Conservation (phyloP, 37 sponge, comb jelly and placozoan genomes). For the Beroe ovata region DNA sequence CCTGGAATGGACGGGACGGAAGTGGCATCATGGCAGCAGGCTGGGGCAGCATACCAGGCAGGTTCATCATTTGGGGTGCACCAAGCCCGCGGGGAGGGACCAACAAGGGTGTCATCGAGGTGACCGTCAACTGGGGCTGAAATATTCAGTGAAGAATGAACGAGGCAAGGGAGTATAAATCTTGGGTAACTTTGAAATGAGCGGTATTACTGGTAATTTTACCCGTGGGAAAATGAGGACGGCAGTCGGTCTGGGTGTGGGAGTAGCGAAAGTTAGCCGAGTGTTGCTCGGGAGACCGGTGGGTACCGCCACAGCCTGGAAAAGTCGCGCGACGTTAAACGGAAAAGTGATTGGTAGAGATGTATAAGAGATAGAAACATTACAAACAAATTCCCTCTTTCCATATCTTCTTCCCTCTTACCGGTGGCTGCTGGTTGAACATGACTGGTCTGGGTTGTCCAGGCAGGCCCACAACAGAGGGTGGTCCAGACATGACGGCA, state of each 20-base stretch:
- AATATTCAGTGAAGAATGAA: no score
- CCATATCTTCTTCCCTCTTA: no score
- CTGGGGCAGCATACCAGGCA: slow-evolving; percentile 65
- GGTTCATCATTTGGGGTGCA: slow-evolving; percentile 30
- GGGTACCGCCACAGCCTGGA: slow-evolving; percentile 5
- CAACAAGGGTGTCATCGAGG: slow-evolving; percentile 48
- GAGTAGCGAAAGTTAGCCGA: not conserved
- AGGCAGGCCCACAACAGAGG: not conserved
- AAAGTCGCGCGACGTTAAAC: not conserved
- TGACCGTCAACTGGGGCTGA: slow-evolving; percentile 54
- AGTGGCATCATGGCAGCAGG: slow-evolving; percentile 51
- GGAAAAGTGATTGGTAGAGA: no score
- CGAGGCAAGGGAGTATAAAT: no score
- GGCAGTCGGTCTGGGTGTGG: slow-evolving; percentile 21
- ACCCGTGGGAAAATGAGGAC: slow-evolving; percentile 53
- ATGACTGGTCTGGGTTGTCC: not conserved
- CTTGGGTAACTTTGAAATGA: no score
- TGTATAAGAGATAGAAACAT: no score
- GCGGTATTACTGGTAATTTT: no score
- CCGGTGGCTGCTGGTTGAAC: not conserved
- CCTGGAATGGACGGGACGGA: slow-evolving; percentile 4
- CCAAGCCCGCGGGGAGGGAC: slow-evolving; percentile 23
- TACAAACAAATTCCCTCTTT: no score
- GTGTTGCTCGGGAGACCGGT: not conserved
- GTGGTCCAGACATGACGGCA: not conserved